Percentiles rank a stretch among this genome's conserved stretches.
Evolutionary conservation across 2,113 vertebrate species (phyloP).

Genomic region (crab-eating macaque (Macaca fascicularis)): DNA sequence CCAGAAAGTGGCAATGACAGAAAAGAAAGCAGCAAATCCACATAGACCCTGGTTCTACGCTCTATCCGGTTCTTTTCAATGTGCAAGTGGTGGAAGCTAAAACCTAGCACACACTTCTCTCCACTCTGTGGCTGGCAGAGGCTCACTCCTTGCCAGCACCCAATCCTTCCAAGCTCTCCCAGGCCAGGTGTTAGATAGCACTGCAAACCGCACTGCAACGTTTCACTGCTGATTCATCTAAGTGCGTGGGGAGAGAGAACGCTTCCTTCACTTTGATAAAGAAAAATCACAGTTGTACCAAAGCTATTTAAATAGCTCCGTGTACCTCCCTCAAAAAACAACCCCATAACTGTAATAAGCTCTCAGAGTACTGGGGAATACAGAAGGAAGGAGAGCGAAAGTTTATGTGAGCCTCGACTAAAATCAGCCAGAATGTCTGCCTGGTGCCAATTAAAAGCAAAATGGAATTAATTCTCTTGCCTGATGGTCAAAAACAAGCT

Average conservation of each 20-base stretch:
- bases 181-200: neutral
- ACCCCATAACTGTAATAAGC: neutral
- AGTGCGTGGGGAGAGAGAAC: neutral
- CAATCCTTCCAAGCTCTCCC: neutral
- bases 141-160: neutral
- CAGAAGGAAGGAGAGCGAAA: neutral
- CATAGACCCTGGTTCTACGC: neutral
- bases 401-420: constrained; percentile 29
- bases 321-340: constrained; percentile 40
- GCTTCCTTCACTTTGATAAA: constrained; percentile 9
- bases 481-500: constrained; percentile 44
- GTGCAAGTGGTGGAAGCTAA: neutral
- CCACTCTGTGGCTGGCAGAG: constrained; percentile 60
- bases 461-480: constrained; percentile 56
- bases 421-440: constrained; percentile 37
- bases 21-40: constrained; percentile 65
- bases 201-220: neutral
- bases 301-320: constrained; percentile 34
- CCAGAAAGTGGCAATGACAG: constrained; percentile 77
- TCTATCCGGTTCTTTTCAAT: constrained; percentile 41
- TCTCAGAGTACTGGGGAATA: neutral
- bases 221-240: constrained; percentile 47
- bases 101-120: neutral
- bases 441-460: constrained; percentile 53
- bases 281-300: constrained; percentile 46